These are phyloP conservation scores for Melanocharis versteri DNA, from an alignment of 2,113 vertebrate species.

Conservation along the genomic window DNA sequence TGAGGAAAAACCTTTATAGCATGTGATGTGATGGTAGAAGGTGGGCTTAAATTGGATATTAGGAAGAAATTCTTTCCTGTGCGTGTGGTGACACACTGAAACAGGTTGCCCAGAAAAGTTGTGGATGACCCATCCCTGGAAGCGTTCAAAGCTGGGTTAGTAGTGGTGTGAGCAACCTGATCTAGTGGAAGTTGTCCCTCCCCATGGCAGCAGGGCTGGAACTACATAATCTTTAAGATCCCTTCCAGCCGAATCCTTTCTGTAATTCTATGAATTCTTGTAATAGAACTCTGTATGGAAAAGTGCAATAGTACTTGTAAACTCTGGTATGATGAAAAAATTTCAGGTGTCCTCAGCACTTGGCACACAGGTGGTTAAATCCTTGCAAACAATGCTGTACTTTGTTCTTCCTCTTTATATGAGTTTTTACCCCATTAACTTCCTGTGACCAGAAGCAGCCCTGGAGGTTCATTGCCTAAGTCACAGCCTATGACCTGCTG, in stretches of 20 bases:
- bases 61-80: neutral
- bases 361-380: accelerated
- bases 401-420: neutral
- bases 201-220: neutral
- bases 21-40: neutral
- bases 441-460: neutral
- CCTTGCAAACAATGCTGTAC: neutral
- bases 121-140: neutral
- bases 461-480: neutral
- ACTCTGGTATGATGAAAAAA: neutral
- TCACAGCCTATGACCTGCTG: neutral
- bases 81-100: neutral
- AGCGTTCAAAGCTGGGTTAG: neutral
- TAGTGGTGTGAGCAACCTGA: neutral
- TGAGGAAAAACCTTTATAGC: neutral
- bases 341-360: neutral
- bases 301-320: neutral
- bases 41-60: neutral
- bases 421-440: neutral
- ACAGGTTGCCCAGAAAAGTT: neutral
- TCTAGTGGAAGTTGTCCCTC: neutral
- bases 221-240: neutral
- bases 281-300: neutral
- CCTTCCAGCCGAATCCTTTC: neutral
- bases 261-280: neutral